Base-by-base conservation (phyloP, 2,888 invertebrate species). In the Chymomyza amoena region DNA sequence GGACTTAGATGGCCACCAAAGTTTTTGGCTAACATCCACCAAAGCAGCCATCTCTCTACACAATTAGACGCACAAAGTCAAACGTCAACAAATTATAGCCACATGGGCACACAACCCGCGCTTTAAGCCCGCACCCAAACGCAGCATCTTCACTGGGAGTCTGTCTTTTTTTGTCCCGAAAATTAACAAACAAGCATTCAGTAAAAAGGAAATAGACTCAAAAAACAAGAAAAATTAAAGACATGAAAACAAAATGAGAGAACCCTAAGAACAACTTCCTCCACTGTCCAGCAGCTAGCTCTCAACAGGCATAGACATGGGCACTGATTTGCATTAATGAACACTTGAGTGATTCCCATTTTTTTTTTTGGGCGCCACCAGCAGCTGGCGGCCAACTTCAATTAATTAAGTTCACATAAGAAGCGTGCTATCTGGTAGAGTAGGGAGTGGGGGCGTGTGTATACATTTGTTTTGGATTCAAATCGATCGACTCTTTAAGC, bases 271-370 rank as follows among this genome's bases (percentile, higher is more conserved):
- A 13, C 13, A 28, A 15, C 20, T 13, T 5, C 20, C 18, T 57
- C 25, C 57, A 57, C 20, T 56, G 56, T 36, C 16, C 18, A 18
- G 16, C 59, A 66, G 64, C 25, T 25, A 25, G 25, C 25, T 25
- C 25, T 64, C 61, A 52, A 69, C 68, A 68, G 72, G 76, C 78
- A 78, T 72, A 73, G 78, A 76, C 78, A 77, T 78, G 81, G 82
- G 77, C 82, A 85, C 83, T 84, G 90, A 90, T 90, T 90, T 90
- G 89, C 84, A 90, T 90, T 90, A 90, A 89, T 88, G 87, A 84
- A 83, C 80, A 80, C 89, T 84, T 87, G 87, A 45, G 39, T 45
- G 39, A 45, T 45, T 45, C 39, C 13, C 32, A 7, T 66, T 25
- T 61, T 77, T 61, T 77, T 76, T 76, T 70, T 32, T 13, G 10